Conservation (phyloP, 2,888 invertebrate genomes). For the Hanleya hanleyi region DNA sequence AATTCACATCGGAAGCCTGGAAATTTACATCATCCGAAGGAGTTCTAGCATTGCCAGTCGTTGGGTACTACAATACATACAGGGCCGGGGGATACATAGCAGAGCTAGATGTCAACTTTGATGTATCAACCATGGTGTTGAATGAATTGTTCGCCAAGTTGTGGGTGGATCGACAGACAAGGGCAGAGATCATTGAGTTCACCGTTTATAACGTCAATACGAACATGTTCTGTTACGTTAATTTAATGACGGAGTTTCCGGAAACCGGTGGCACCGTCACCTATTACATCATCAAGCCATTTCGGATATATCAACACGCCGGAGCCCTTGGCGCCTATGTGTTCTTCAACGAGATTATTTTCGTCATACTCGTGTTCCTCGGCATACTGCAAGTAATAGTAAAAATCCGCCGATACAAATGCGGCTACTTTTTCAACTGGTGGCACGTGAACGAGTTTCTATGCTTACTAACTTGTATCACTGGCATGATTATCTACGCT, state of each 20-base stretch:
- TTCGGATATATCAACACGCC: slow-evolving; percentile 41
- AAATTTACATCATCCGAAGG: slow-evolving; percentile 31
- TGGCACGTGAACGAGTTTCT: slow-evolving; percentile 1
- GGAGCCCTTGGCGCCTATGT: slow-evolving; percentile 43
- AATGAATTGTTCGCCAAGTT: slow-evolving; percentile 38
- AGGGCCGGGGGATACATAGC: slow-evolving; percentile 50
- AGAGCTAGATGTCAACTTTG: slow-evolving; percentile 36
- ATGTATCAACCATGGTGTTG: slow-evolving; percentile 31
- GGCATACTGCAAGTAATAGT: slow-evolving; percentile 36
- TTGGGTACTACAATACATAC: slow-evolving; percentile 44
- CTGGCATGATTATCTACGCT: not conserved
- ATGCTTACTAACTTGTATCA: not conserved
- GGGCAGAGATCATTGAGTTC: slow-evolving; percentile 65
- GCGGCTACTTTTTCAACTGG: not conserved
- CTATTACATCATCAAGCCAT: slow-evolving; percentile 44
- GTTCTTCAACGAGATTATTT: slow-evolving; percentile 43
- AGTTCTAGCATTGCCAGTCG: slow-evolving; percentile 41
- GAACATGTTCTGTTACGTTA: slow-evolving; percentile 54
- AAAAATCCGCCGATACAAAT: slow-evolving; percentile 32
- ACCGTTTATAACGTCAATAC: slow-evolving; percentile 62
- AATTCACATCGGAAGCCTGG: slow-evolving; percentile 43
- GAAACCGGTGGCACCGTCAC: slow-evolving; percentile 49
- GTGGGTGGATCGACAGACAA: slow-evolving; percentile 62
- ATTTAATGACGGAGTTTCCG: slow-evolving; percentile 56
- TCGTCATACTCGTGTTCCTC: slow-evolving; percentile 34